A percentile compares a stretch with the other conserved stretches of the same genome.
Evolutionary conservation across 2,888 invertebrate genomes (phyloP).

Genomic region (Melangyna quadrimaculata): DNA sequence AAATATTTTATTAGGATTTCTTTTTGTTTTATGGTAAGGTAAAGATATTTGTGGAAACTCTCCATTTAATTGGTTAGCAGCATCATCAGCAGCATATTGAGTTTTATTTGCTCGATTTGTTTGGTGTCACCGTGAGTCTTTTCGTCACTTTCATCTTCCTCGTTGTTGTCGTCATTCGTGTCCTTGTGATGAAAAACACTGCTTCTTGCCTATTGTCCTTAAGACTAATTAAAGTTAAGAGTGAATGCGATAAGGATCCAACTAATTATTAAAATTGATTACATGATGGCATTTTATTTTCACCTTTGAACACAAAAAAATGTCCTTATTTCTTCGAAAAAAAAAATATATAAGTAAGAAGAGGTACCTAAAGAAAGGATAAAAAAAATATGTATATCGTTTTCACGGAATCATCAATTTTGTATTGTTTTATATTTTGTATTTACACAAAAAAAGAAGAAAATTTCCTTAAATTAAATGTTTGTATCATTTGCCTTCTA

Average conservation of each 20-base stretch:
- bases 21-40: no score
- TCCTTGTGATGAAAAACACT: not conserved
- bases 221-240: constrained; percentile 28
- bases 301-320: not conserved
- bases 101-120: not conserved
- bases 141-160: not conserved
- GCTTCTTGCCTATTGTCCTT: not conserved
- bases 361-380: not conserved
- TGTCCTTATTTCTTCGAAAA: not conserved
- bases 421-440: no score
- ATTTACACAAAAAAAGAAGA: not conserved
- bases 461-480: not conserved
- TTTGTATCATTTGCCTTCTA: not conserved
- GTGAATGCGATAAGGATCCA: constrained; percentile 18
- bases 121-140: not conserved
- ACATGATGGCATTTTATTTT: constrained; percentile 21
- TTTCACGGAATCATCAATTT: not conserved
- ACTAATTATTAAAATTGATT: constrained; percentile 53
- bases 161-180: not conserved
- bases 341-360: not conserved
- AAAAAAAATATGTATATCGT: not conserved
- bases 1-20: constrained; percentile 1
- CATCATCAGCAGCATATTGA: not conserved
- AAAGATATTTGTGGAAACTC: not conserved
- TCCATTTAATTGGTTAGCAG: not conserved